Base-by-base conservation (phyloP, 2,797 vertebrate species). In the Peromyscus aztecus region DNA sequence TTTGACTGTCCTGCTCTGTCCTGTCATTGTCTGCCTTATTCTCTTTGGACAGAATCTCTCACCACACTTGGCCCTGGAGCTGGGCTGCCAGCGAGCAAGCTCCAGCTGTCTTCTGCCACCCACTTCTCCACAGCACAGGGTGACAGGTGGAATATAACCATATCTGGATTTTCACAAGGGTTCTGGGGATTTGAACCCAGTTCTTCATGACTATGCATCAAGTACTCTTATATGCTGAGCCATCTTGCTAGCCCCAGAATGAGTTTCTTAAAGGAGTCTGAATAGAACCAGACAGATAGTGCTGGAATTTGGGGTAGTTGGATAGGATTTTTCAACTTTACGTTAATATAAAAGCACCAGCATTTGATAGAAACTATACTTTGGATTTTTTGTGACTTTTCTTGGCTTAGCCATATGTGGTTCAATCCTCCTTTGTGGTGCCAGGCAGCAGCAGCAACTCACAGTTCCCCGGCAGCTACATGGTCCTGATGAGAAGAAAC, bases 41-140 rank as follows among this genome's bases (percentile, higher is more conserved):
- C 9, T 31, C n/a, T 59, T 75, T 27, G 24, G 14, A 40, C 14
- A 37, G 23, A 11, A 37, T 57, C 14, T 87, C 16, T 88, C n/a
- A 57, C 8, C 4, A 29, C 23, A 87, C 14, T 24, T 29, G 24
- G n/a, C 17, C 14, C 67, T 75, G n/a, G 16, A 73, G 12, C 23
- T 11, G 5, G 23, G 9, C 14, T 7, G 1, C 14, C 24, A 21
- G 17, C 2, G 0, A 43, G 16, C 67, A 43, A 59, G 6, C 27
- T 71, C 49, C 86, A 59, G 17, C 10, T 43, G 2, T 13, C 9
- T 21, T 49, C 34, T 55, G 24, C 16, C 34, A 57, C 31, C n/a
- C 16, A n/a, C 1, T 19, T 57, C n/a, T 57, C n/a, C 37, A 75
- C 16, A 75, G 6, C 34, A 88, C 69, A 17, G 37, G 37, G 23